These are phyloP conservation scores for Florisuga fusca DNA, from an alignment of 2,797 vertebrate species.

Conservation along the genomic window DNA sequence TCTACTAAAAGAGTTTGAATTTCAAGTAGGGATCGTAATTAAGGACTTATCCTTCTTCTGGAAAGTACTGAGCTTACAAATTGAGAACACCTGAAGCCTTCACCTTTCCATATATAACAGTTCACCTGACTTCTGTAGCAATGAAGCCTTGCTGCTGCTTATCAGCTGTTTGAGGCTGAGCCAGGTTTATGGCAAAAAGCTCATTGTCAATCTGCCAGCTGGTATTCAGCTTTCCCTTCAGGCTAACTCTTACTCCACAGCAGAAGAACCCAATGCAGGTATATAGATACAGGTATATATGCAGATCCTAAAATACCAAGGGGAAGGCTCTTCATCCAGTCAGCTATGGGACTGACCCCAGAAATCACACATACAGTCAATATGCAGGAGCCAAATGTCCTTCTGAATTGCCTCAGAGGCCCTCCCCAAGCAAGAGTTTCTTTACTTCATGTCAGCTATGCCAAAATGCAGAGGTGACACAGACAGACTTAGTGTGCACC, in stretches of 20 bases:
- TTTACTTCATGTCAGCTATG: not conserved
- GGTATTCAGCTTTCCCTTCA: not conserved
- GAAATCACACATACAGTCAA: not conserved
- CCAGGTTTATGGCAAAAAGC: not conserved
- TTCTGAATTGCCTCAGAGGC: not conserved
- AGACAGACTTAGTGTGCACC: not conserved
- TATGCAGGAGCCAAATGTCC: not conserved
- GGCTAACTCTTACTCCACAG: not conserved
- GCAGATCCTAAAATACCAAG: not conserved
- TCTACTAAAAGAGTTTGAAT: not conserved
- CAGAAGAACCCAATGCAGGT: not conserved
- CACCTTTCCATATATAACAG: not conserved
- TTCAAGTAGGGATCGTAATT: not conserved
- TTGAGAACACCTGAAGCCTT: not conserved
- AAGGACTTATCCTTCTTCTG: not conserved
- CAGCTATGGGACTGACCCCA: not conserved
- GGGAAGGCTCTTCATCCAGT: not conserved
- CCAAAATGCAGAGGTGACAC: not conserved
- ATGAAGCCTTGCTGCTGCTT: not conserved
- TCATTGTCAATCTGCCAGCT: not conserved
- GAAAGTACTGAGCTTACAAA: not conserved
- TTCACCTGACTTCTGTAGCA: not conserved
- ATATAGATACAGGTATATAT: not conserved
- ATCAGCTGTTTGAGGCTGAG: not conserved
- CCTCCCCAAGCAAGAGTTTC: not conserved